A percentile compares a stretch with the other conserved stretches of the same genome.
phyloP scores from a whole-genome alignment of 2,797 vertebrate species.

The Chelmon rostratus region DNA sequence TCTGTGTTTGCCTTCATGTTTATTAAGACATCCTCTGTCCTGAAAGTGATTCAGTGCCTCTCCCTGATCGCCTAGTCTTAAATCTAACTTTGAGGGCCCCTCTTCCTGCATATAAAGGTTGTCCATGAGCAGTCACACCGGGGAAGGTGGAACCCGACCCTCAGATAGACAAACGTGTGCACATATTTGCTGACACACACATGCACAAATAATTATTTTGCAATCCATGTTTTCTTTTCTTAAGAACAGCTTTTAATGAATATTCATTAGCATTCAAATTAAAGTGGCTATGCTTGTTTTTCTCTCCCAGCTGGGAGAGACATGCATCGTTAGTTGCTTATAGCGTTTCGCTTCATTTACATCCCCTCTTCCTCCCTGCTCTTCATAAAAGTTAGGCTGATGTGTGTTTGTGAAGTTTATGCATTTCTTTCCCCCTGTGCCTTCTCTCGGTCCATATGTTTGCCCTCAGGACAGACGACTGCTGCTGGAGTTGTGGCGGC shows the following conservation, averaged over 20 bases:
- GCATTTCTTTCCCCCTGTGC: background rate
- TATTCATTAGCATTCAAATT: constrained; percentile 55
- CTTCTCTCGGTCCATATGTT: constrained; percentile 51
- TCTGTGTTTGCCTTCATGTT: background rate
- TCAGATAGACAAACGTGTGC: background rate
- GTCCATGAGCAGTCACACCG: background rate
- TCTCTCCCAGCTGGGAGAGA: constrained; percentile 49
- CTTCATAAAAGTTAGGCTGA: constrained; percentile 30
- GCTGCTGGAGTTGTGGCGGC: constrained; percentile 17
- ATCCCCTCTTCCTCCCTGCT: constrained; percentile 15
- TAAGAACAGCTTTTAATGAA: constrained; percentile 53
- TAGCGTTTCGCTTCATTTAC: constrained; percentile 38
- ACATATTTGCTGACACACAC: constrained; percentile 19
- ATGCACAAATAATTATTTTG: constrained; percentile 12
- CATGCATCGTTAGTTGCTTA: constrained; percentile 55
- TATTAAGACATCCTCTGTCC: background rate
- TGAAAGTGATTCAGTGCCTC: background rate
- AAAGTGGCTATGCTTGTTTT: constrained; percentile 2
- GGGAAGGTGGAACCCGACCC: background rate
- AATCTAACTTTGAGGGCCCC: background rate
- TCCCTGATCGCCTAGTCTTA: background rate
- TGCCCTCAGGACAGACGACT: background rate
- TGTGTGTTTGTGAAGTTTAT: constrained; percentile 14
- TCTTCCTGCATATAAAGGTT: background rate
- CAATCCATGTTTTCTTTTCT: constrained; percentile 26